Base-by-base conservation (phyloP, 2,888 invertebrate species). In the Meloe dianella region DNA sequence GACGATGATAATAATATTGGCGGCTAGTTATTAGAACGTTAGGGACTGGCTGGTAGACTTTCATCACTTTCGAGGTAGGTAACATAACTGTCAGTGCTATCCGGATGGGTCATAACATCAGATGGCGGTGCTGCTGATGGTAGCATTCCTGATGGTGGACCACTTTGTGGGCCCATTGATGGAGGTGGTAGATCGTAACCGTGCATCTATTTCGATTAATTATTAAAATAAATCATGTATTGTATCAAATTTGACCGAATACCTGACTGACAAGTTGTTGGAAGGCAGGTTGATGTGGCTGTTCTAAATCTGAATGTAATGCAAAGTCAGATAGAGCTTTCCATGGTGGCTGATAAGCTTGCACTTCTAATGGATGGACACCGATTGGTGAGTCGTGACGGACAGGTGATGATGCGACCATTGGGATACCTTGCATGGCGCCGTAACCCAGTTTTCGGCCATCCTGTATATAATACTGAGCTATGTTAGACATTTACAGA, bases 221-320 rank as follows among this genome's bases (percentile, higher is more conserved):
- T 61, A 38, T 30, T 14, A 60, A 5, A 32, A 58, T n/a, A 29
- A 29, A 5, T 8, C 12, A 57, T 17, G 20, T 41, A 38, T 35
- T 32, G 32, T 20, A 9, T 27, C 2, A 27, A 27, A 27, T 3
- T 20, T 22, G 17, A 7, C 29, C 3, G 20, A 59, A 6, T 85
- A 95, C 96, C 92, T 96, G 96, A 84, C 94, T 97, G 79, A 98
- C 96, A 78, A 98, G 89, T 83, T 97, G 97, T 83, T 97, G 97
- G 85, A 97, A 98, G 75, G 97, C 96, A 14, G 97, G 95, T 79
- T 94, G 95, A 72, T 95, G 94, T 64, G 95, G 86, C 80, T 91
- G 87, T 78, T 97, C 97, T 68, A 97, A 88, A 85, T 97, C 97
- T 8, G 96, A 94, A 83, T 97, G 96, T 76, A 97, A 89, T 71